Conservation (phyloP, 2,888 invertebrate genomes). For the Coenonympha arcania region DNA sequence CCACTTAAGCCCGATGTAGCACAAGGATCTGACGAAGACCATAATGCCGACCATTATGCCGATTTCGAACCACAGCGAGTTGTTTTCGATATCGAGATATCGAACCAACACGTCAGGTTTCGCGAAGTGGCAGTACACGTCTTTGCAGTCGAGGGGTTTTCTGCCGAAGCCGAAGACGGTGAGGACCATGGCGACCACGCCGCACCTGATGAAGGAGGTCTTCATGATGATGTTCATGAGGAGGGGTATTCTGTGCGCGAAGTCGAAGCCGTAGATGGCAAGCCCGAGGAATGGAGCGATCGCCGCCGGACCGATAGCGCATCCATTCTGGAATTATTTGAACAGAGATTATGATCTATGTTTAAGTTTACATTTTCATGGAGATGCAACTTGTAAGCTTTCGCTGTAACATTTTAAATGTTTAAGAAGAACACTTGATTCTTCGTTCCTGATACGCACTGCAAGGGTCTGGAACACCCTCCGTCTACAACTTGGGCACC, state of each 20-base stretch:
- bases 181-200: slow-evolving; percentile 76
- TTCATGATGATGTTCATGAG: slow-evolving; percentile 77
- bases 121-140: slow-evolving; percentile 78
- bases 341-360: neutral
- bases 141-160: slow-evolving; percentile 70
- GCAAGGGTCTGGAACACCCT: too few relatives aligned
- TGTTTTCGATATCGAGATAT: slow-evolving; percentile 75
- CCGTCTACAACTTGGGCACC: too few relatives aligned
- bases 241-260: slow-evolving; percentile 76
- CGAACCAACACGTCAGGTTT: slow-evolving; percentile 77
- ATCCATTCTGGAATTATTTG: slow-evolving; percentile 74
- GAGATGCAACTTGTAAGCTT: too few relatives aligned
- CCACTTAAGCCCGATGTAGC: slow-evolving; percentile 74
- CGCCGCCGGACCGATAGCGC: slow-evolving; percentile 77
- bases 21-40: slow-evolving; percentile 72
- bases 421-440: too few relatives aligned
- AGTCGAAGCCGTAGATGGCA: slow-evolving; percentile 81
- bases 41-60: slow-evolving; percentile 66
- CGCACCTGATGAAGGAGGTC: slow-evolving; percentile 78
- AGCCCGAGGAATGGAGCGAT: slow-evolving; percentile 79
- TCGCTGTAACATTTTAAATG: too few relatives aligned
- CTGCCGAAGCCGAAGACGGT: slow-evolving; percentile 78
- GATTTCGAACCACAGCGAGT: slow-evolving; percentile 75
- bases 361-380: too few relatives aligned
- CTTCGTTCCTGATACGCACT: too few relatives aligned